These are phyloP conservation scores for Lanistes nyassanus DNA, from an alignment of 1,140 invertebrate genomes.

Conservation along the genomic window DNA sequence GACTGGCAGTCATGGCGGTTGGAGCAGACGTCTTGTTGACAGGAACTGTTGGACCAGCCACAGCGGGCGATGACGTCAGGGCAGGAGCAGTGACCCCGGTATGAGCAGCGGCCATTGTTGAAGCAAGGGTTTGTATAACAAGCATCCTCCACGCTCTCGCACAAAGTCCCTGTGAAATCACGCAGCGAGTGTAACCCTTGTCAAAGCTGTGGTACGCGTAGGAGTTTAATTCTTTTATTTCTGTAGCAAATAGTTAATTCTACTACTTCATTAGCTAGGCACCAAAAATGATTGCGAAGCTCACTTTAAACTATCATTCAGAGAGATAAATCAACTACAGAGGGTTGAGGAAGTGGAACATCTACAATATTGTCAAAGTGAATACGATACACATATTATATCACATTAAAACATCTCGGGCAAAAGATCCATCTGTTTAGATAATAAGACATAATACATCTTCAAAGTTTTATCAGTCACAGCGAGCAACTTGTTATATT, in stretches of 20 bases:
- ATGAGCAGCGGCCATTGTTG: slow-evolving; percentile 37
- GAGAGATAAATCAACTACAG: too few species aligned
- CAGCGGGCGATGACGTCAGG: slow-evolving; percentile 37
- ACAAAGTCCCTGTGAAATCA: slow-evolving; percentile 71
- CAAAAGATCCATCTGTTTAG: too few species aligned
- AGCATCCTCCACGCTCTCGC: slow-evolving; percentile 31
- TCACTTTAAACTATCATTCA: too few species aligned
- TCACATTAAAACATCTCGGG: too few species aligned
- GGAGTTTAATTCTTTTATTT: neutral
- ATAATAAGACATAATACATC: too few species aligned
- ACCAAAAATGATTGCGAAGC: too few species aligned
- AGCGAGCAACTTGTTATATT: too few species aligned
- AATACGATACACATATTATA: neutral
- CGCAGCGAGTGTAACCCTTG: too few species aligned
- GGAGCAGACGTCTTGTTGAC: slow-evolving; percentile 38
- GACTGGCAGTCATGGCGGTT: slow-evolving; percentile 27
- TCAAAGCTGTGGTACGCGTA: too few species aligned
- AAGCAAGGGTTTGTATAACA: slow-evolving; percentile 44
- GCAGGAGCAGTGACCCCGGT: slow-evolving; percentile 44
- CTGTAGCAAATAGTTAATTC: neutral
- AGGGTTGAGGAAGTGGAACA: too few species aligned
- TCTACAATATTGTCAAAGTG: too few species aligned
- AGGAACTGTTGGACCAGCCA: slow-evolving; percentile 45
- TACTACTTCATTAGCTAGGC: neutral
- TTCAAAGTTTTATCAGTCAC: too few species aligned